Percentiles rank a stretch among this genome's conserved stretches.
Evolutionary conservation across 2,113 vertebrate species (phyloP).

Genomic region (Struthio camelus): DNA sequence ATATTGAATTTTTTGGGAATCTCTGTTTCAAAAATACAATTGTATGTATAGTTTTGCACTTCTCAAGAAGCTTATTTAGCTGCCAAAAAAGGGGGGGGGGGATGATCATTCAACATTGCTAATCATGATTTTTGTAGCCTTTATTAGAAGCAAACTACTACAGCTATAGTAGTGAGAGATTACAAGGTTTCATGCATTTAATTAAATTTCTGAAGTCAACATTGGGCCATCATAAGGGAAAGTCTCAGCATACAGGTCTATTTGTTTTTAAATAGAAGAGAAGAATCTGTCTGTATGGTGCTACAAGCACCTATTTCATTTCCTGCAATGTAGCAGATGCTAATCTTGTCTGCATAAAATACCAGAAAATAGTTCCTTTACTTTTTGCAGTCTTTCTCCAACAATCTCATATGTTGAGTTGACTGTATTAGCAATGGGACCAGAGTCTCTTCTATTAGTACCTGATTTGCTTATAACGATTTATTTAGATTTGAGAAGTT

Average conservation of each 20-base stretch:
- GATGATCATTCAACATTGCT: neutral
- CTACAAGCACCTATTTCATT: neutral
- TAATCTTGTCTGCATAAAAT: neutral
- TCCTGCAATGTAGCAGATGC: neutral
- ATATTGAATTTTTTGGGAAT: neutral
- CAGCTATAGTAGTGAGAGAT: neutral
- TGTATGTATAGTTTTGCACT: neutral
- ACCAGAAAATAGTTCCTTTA: neutral
- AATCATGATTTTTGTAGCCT: neutral
- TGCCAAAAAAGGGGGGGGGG: neutral
- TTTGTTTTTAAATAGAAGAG: neutral
- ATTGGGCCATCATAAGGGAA: neutral
- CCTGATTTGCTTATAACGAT: neutral
- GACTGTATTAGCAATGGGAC: neutral
- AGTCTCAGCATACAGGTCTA: neutral
- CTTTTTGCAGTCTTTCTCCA: neutral
- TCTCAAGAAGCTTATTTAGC: neutral
- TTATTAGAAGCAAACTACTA: neutral
- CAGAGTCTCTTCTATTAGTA: neutral
- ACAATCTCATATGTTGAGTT: neutral
- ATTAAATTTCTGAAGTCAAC: neutral
- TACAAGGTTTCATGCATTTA: neutral
- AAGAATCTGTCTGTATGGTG: neutral
- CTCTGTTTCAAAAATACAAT: neutral
- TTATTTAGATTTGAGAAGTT: neutral